Evolutionary conservation across 2,888 invertebrate genomes (phyloP).

Genomic region (Polietes domitor): DNA sequence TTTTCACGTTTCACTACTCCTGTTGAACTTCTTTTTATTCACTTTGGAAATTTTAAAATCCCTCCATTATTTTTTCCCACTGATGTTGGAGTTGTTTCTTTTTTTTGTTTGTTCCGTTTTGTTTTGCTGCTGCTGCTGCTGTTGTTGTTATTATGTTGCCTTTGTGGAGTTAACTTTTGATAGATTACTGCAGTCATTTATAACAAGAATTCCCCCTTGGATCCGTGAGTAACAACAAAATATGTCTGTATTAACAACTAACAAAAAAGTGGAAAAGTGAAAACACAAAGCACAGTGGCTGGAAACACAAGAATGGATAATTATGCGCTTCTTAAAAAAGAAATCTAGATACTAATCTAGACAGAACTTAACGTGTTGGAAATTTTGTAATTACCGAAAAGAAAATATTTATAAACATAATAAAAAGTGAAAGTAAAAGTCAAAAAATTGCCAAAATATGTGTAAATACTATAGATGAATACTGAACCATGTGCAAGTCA

Average conservation of each 20-base stretch:
- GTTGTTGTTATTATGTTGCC: not conserved
- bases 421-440: too few species aligned
- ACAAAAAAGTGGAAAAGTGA: not conserved
- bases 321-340: too few species aligned
- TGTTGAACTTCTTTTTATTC: not conserved
- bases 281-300: not conserved
- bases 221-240: conserved; percentile 5
- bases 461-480: too few species aligned
- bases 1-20: not conserved
- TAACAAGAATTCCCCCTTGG: conserved; percentile 55
- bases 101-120: not conserved
- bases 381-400: too few species aligned
- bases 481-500: too few species aligned
- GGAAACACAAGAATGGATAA: not conserved
- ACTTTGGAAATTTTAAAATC: conserved; percentile 9
- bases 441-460: too few species aligned
- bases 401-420: too few species aligned
- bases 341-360: too few species aligned
- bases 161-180: conserved; percentile 48
- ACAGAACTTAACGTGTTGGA: too few species aligned
- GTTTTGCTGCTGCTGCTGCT: not conserved
- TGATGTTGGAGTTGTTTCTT: not conserved
- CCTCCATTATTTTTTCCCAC: not conserved
- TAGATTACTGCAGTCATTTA: conserved; percentile 60
- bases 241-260: conserved; percentile 23